A percentile compares a stretch with the other conserved stretches of the same genome.
phyloP scores from a whole-genome alignment of 2,888 invertebrate genomes.

The Buathra laborator region DNA sequence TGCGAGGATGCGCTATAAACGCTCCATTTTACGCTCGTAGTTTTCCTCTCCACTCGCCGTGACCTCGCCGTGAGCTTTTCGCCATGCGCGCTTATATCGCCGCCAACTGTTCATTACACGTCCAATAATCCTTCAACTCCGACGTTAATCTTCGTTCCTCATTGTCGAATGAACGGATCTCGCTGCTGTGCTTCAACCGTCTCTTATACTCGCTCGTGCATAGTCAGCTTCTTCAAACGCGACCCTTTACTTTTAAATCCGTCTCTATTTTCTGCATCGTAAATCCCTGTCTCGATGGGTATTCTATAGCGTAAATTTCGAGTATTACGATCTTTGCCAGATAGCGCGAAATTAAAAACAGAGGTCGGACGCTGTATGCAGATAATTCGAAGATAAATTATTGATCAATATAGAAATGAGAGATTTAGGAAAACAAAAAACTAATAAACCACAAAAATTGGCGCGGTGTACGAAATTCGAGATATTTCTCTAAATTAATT shows the following conservation, averaged over 20 bases:
- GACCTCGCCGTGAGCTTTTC: conserved; percentile 17
- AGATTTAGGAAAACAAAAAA: not conserved
- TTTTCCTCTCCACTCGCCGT: conserved; percentile 4
- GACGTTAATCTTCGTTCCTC: conserved; percentile 66
- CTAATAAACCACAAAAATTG: not conserved
- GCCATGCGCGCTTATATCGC: conserved; percentile 25
- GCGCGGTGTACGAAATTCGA: too few species aligned
- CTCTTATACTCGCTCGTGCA: conserved; percentile 8
- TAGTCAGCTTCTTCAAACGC: conserved; percentile 32
- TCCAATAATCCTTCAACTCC: conserved; percentile 62
- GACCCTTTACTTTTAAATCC: not conserved
- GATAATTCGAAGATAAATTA: not conserved
- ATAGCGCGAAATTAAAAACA: not conserved
- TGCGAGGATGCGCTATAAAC: not conserved
- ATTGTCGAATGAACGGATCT: conserved; percentile 61
- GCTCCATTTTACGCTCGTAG: not conserved
- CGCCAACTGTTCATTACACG: conserved; percentile 68
- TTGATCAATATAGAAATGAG: not conserved
- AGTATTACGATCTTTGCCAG: not conserved
- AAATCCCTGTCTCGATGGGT: not conserved
- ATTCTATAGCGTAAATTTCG: not conserved
- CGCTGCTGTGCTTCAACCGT: conserved; percentile 6
- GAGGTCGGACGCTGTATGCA: not conserved
- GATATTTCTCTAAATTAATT: too few species aligned
- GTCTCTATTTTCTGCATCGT: conserved; percentile 23